Conservation (phyloP, 2,888 invertebrate genomes). For the Galeruca laticollis region DNA sequence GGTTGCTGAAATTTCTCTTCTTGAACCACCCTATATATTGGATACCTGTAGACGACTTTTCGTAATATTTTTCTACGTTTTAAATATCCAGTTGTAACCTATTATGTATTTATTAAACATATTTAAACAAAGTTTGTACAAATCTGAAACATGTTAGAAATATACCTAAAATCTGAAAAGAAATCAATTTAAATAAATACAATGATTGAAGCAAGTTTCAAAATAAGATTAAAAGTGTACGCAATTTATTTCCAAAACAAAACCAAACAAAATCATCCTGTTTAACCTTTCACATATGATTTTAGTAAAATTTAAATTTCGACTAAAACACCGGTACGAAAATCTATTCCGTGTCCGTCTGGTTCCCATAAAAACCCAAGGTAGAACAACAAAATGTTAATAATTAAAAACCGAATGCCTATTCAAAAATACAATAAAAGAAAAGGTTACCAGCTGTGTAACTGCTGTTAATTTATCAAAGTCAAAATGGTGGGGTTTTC, state of each 20-base stretch:
- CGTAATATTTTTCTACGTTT: no score
- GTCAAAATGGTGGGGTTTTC: slow-evolving; percentile 40
- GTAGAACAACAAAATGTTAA: slow-evolving; percentile 25
- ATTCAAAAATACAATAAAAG: slow-evolving; percentile 25
- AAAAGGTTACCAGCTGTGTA: slow-evolving; percentile 40
- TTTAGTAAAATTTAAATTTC: neutral
- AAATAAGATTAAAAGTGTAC: neutral
- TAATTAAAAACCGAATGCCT: slow-evolving; percentile 27
- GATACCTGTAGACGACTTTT: no score
- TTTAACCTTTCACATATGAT: neutral
- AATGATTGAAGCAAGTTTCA: neutral
- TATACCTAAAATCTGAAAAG: no score
- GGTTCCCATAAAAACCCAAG: slow-evolving; percentile 25
- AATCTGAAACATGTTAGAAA: no score
- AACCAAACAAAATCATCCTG: neutral
- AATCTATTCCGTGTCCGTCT: slow-evolving; percentile 19
- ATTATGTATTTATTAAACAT: no score
- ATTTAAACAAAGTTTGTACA: no score
- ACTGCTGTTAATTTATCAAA: slow-evolving; percentile 44
- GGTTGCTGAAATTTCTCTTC: no score
- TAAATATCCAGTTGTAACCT: no score
- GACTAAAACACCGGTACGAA: neutral
- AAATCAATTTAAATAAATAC: no score
- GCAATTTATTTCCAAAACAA: no score
- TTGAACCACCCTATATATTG: no score